phyloP scores from a whole-genome alignment of 2,797 vertebrate genomes.

The Remorina albescens region DNA sequence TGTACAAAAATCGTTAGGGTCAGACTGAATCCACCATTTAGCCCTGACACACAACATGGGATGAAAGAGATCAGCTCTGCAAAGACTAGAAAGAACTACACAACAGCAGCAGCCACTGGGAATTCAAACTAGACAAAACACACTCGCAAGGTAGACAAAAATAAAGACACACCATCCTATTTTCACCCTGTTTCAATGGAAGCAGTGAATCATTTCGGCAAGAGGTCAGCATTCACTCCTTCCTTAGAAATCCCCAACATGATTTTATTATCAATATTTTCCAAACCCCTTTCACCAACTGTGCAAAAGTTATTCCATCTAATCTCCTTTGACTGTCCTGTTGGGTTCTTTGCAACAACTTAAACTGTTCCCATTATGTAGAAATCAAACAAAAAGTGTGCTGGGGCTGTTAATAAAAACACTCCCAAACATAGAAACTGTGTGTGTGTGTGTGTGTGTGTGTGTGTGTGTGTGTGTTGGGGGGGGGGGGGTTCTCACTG shows the following conservation, averaged over 20 bases:
- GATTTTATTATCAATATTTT: conserved; percentile 60
- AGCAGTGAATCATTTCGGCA: conserved; percentile 49
- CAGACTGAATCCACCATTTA: conserved; percentile 32
- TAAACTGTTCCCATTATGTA: conserved; percentile 41
- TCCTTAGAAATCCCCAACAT: conserved; percentile 30
- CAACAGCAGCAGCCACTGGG: conserved; percentile 30
- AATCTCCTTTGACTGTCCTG: conserved; percentile 47
- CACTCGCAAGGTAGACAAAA: conserved; percentile 39
- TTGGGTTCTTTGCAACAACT: conserved; percentile 31
- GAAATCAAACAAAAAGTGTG: conserved; percentile 2
- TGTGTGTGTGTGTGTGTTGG: too few species aligned
- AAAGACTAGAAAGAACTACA: conserved; percentile 35
- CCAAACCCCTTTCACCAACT: conserved; percentile 31
- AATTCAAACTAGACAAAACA: conserved; percentile 50
- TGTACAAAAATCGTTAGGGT: conserved; percentile 41
- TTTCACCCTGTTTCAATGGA: conserved; percentile 39
- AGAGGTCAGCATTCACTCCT: conserved; percentile 43
- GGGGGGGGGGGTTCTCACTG: too few species aligned
- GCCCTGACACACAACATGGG: conserved; percentile 46
- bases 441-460: too few species aligned
- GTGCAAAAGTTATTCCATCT: conserved; percentile 45
- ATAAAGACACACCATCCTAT: conserved; percentile 31
- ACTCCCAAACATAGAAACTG: conserved; percentile 5
- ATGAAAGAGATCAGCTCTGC: conserved; percentile 63
- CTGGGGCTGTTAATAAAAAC: conserved; percentile 24